These are phyloP conservation scores for Epicauta chinensis DNA, from an alignment of 1,140 invertebrate species.

Conservation along the genomic window DNA sequence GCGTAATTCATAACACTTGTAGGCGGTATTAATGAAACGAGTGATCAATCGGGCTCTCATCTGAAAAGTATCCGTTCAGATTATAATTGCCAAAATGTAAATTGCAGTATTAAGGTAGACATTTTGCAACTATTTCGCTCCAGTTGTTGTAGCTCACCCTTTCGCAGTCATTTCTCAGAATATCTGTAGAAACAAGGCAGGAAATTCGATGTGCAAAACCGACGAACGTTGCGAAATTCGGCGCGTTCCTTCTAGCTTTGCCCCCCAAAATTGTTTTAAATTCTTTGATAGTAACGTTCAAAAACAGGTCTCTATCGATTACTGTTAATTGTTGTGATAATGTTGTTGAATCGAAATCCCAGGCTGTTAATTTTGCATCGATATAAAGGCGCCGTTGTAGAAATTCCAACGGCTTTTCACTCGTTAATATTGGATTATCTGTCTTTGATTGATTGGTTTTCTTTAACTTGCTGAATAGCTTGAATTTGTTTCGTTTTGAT, in stretches of 20 bases:
- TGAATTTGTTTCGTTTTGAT: too few species aligned
- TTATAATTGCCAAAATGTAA: slow-evolving; percentile 1
- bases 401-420: slow-evolving; percentile 20
- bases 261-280: not conserved
- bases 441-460: not conserved
- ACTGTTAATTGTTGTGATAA: slow-evolving; percentile 48
- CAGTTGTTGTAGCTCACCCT: too few species aligned
- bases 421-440: not conserved
- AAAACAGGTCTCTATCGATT: slow-evolving; percentile 49
- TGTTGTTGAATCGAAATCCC: slow-evolving; percentile 50
- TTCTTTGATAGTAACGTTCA: slow-evolving; percentile 44
- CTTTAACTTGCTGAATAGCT: too few species aligned
- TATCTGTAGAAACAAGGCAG: slow-evolving; percentile 46
- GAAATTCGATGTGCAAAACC: slow-evolving; percentile 50
- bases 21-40: slow-evolving; percentile 48
- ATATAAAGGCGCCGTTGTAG: slow-evolving; percentile 39
- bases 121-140: too few species aligned
- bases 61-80: slow-evolving; percentile 29
- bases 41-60: slow-evolving; percentile 47
- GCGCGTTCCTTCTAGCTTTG: slow-evolving; percentile 41
- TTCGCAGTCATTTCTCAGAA: slow-evolving; percentile 40
- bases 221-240: slow-evolving; percentile 47
- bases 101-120: too few species aligned
- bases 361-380: slow-evolving; percentile 42
- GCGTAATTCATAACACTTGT: slow-evolving; percentile 46